Conservation (phyloP, 2,797 vertebrate species). For the Chanos chanos region DNA sequence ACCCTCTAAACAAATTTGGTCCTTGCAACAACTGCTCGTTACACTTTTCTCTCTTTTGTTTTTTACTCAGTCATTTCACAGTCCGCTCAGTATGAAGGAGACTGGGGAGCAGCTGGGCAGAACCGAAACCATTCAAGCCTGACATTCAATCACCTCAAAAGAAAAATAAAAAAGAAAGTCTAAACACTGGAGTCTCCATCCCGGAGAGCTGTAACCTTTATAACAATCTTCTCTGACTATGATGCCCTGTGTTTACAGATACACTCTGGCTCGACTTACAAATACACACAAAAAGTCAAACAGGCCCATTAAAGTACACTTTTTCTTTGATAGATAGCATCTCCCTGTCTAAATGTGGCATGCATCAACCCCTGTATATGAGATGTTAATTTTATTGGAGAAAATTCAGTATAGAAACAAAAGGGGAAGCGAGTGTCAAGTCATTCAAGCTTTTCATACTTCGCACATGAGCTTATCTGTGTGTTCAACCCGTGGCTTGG, state of each 20-base stretch:
- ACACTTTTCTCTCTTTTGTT: constrained; percentile 2
- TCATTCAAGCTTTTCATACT: constrained; percentile 1
- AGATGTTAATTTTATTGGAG: not conserved
- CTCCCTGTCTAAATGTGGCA: too few species aligned
- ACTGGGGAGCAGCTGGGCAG: constrained; percentile 29
- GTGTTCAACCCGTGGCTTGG: not conserved
- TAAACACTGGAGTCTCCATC: constrained; percentile 3
- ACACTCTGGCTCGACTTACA: too few species aligned
- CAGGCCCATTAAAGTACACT: too few species aligned
- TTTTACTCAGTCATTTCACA: constrained; percentile 18
- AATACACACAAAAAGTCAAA: too few species aligned
- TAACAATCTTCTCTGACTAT: too few species aligned
- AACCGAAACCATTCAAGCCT: constrained; percentile 35
- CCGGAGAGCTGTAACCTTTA: not conserved
- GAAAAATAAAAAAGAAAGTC: constrained; percentile 29
- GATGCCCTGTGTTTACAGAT: too few species aligned
- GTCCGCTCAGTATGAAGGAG: constrained; percentile 17
- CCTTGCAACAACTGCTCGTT: constrained; percentile 8
- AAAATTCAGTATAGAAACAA: not conserved
- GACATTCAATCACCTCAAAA: constrained; percentile 26
- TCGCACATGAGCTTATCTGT: not conserved
- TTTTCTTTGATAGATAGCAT: too few species aligned
- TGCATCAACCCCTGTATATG: too few species aligned
- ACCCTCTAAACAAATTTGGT: constrained; percentile 25
- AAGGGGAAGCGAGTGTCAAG: not conserved